Percentiles rank a stretch among this genome's conserved stretches.
Conservation (phyloP, 2,113 vertebrate species). For the Channa maculata region DNA sequence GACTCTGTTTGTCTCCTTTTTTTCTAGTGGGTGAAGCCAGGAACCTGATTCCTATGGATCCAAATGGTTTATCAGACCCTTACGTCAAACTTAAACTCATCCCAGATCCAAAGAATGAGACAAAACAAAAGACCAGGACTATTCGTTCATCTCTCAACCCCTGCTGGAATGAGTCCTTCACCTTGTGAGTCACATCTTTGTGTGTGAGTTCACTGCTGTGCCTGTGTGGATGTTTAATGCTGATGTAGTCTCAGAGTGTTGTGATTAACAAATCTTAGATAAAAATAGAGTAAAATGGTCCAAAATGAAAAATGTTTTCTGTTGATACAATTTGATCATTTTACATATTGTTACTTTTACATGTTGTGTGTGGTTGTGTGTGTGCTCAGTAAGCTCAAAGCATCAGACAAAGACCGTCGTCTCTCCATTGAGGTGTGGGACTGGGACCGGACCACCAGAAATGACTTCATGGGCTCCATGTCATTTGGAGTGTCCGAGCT, state of each 20-base stretch:
- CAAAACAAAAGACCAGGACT: constrained; percentile 97
- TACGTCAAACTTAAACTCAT: constrained; percentile 98
- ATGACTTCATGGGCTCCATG: constrained; percentile 98
- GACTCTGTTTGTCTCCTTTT: constrained; percentile 3
- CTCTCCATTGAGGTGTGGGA: constrained; percentile 96
- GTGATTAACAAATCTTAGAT: not conserved
- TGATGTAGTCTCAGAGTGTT: not conserved
- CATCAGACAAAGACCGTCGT: constrained; percentile 92
- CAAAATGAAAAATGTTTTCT: not conserved
- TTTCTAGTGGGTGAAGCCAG: constrained; percentile 91
- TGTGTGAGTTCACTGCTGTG: not conserved
- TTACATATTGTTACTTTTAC: not conserved
- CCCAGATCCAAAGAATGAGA: constrained; percentile 97
- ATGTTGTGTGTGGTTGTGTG: constrained; percentile 27
- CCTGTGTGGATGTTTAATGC: not conserved
- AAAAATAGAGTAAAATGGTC: not conserved
- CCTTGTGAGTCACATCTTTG: constrained; percentile 86
- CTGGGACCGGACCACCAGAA: constrained; percentile 96
- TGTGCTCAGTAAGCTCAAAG: constrained; percentile 90
- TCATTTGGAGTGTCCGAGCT: constrained; percentile 97
- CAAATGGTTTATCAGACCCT: constrained; percentile 95
- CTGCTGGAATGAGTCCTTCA: constrained; percentile 95
- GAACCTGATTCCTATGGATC: constrained; percentile 98
- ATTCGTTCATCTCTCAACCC: constrained; percentile 96
- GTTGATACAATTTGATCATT: not conserved